phyloP scores from a whole-genome alignment of 2,797 vertebrate genomes.

The Leptoclinus maculatus region DNA sequence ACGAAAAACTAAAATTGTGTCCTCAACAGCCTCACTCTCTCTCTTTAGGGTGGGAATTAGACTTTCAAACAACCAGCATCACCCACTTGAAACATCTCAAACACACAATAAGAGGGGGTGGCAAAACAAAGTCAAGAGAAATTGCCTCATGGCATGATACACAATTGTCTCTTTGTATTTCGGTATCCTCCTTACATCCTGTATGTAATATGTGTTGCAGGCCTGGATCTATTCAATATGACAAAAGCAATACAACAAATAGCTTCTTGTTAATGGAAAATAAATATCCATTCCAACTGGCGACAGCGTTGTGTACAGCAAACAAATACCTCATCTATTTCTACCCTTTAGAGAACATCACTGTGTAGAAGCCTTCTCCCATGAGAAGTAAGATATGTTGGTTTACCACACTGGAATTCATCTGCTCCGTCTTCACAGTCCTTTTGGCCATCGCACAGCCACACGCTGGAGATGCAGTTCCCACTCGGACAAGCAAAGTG shows the following conservation, averaged over 20 bases:
- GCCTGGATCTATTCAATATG: constrained; percentile 53
- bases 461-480: constrained; percentile 97
- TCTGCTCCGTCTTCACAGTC: constrained; percentile 98
- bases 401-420: constrained; percentile 95
- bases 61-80: constrained; percentile 61
- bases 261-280: constrained; percentile 59
- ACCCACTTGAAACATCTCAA: constrained; percentile 49
- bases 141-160: constrained; percentile 48
- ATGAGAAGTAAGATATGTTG: constrained; percentile 23
- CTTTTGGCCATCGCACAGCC: constrained; percentile 98
- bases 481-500: constrained; percentile 98
- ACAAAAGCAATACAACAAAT: constrained; percentile 57
- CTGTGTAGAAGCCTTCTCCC: constrained; percentile 11
- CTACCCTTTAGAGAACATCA: constrained; percentile 16
- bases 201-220: constrained; percentile 36
- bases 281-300: constrained; percentile 44
- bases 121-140: constrained; percentile 51
- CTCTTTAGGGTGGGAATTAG: constrained; percentile 54
- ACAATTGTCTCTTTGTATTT: constrained; percentile 55
- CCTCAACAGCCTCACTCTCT: constrained; percentile 27
- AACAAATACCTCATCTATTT: constrained; percentile 33
- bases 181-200: constrained; percentile 30
- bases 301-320: constrained; percentile 25
- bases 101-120: constrained; percentile 31
- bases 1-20: constrained; percentile 3